These are phyloP conservation scores for Pygoscelis adeliae DNA, from an alignment of 2,113 vertebrate genomes.

Conservation along the genomic window DNA sequence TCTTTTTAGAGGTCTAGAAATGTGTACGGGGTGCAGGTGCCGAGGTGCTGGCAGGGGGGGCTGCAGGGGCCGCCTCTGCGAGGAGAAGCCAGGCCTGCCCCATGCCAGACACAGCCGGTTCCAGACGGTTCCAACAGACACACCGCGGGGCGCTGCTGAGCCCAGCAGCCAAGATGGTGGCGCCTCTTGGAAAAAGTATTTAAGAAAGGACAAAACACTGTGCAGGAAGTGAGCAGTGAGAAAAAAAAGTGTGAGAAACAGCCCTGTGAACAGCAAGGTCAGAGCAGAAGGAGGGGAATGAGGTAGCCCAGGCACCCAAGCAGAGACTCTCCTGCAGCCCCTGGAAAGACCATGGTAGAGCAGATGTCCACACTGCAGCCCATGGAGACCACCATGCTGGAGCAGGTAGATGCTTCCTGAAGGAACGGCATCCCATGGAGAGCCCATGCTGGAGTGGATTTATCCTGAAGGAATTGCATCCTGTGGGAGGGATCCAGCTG, in stretches of 20 bases:
- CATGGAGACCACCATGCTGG: neutral
- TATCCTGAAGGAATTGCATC: neutral
- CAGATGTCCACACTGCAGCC: neutral
- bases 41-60: rapidly evolving
- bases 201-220: neutral
- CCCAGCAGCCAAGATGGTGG: rapidly evolving
- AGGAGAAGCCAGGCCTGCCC: rapidly evolving
- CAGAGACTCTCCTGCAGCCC: neutral
- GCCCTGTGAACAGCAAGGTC: neutral
- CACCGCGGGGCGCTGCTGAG: neutral
- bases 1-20: neutral
- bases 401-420: neutral
- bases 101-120: rapidly evolving
- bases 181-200: neutral
- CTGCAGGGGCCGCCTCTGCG: neutral
- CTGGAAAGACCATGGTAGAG: neutral
- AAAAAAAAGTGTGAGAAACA: neutral
- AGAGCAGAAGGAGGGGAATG: neutral
- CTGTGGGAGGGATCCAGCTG: neutral
- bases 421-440: neutral
- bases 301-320: neutral
- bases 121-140: rapidly evolving
- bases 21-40: neutral
- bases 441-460: neutral
- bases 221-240: neutral